Evolutionary conservation across 1,140 invertebrate genomes (phyloP).

Genomic region (Scaptomyza graminum): DNA sequence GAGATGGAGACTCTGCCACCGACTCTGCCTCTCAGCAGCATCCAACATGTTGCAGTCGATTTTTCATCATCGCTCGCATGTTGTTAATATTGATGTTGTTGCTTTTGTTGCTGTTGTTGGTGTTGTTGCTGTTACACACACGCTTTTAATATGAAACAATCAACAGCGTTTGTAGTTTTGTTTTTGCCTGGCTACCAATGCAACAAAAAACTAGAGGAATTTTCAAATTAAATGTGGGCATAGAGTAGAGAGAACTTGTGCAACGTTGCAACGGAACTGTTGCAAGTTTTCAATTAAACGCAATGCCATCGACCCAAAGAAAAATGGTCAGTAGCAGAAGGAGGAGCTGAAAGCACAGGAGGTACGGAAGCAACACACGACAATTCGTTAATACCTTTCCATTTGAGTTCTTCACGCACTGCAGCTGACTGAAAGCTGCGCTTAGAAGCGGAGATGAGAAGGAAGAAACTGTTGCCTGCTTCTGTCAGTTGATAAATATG

Average conservation of each 20-base stretch:
- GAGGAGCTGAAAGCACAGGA: neutral
- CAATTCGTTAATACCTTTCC: conserved; percentile 79
- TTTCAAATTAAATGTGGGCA: conserved; percentile 77
- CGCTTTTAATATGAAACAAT: conserved; percentile 77
- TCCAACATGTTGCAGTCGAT: conserved; percentile 80
- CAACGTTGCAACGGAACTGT: conserved; percentile 40
- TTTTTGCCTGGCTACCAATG: conserved; percentile 49
- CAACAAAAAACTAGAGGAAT: conserved; percentile 62
- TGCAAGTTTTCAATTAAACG: conserved; percentile 78
- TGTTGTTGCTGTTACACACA: conserved; percentile 51
- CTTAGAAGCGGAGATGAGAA: conserved; percentile 7
- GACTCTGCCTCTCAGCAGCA: conserved; percentile 51
- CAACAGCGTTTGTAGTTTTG: conserved; percentile 74
- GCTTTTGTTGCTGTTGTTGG: conserved; percentile 27
- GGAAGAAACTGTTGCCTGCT: conserved; percentile 27
- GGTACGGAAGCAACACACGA: conserved; percentile 52
- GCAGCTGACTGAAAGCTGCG: conserved; percentile 16
- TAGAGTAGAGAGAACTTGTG: conserved; percentile 34
- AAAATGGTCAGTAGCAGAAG: conserved; percentile 50
- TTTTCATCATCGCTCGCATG: conserved; percentile 80
- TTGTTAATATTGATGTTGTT: conserved; percentile 57
- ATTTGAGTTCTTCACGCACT: conserved; percentile 81
- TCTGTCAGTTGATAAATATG: conserved; percentile 69
- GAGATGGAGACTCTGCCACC: conserved; percentile 13
- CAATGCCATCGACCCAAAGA: conserved; percentile 48